These are phyloP conservation scores for Lamellibrachia satsuma DNA, from an alignment of 2,888 invertebrate genomes.

Conservation along the genomic window DNA sequence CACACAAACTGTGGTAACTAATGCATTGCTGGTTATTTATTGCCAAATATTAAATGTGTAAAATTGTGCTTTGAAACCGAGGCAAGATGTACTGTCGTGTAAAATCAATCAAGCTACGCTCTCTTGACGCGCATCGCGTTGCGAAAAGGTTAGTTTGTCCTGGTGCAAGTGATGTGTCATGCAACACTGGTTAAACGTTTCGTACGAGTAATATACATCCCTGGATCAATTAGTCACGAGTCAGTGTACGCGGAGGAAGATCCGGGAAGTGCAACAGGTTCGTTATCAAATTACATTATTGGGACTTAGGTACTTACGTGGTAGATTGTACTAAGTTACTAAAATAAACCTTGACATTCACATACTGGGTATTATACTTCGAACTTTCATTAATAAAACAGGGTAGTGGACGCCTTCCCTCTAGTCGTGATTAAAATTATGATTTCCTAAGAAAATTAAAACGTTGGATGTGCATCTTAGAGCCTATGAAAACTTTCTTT, in stretches of 20 bases:
- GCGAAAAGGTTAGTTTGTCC: neutral
- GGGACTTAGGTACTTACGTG: neutral
- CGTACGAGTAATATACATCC: neutral
- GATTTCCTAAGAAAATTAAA: too few species aligned
- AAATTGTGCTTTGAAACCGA: neutral
- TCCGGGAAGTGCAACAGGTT: neutral
- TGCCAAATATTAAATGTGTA: neutral
- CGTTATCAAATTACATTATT: neutral
- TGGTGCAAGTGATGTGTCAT: neutral
- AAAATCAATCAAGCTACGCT: neutral
- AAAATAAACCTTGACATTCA: too few species aligned
- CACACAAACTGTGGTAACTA: neutral
- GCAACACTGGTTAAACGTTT: neutral
- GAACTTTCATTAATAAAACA: too few species aligned
- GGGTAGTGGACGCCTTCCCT: too few species aligned
- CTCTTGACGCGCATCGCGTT: neutral
- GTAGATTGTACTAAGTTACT: too few species aligned
- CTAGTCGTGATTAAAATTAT: too few species aligned
- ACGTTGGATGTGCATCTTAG: too few species aligned
- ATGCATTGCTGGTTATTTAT: neutral
- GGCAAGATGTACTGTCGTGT: neutral
- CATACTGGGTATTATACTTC: too few species aligned
- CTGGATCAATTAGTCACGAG: neutral
- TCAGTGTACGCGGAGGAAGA: neutral
- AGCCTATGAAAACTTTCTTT: too few species aligned